Evolutionary conservation across 2,113 vertebrate species (phyloP), one percentile per base, ranked within the genome.

Genomic region (Chionis minor): DNA sequence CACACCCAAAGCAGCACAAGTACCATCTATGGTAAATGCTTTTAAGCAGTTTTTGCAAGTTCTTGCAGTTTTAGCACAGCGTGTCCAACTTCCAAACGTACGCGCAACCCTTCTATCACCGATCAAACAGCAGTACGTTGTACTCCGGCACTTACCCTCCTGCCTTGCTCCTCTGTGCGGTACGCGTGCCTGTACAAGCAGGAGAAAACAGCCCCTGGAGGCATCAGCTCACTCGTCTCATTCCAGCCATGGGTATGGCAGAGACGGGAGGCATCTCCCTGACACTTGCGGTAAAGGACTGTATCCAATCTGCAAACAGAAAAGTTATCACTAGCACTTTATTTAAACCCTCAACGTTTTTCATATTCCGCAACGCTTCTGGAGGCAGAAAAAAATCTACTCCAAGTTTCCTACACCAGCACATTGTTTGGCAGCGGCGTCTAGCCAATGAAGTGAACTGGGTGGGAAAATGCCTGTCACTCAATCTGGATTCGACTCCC

Each of bases 211-310:
- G 99, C 99, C 35, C 99, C 99, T 0, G 99, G 98, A 4, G 99
- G 99, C 98, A 99, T 99, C 73, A 99, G 97, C 96, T 99, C 99
- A 12, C 98, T 99, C 2, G 99, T 99, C 94, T 99, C 99, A 14
- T 99, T 99, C 99, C 99, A 99, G 87, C 99, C 98, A 0, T 99
- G 99, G 7, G 99, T 99, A 96, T 99, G 99, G 94, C 99, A 99
- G 73, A 99, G 99, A 0, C 99, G 99, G 7, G 99, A 98, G 3
- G 99, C 99, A 27, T 99, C 99, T 44, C 99, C 99, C 96, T 99
- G 99, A 92, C 99, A 99, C 96, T 99, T 99, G 51, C 98, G 99
- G 81, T 99, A 99, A 26, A 99, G 98, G 94, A 99, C 97, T 2
- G 99, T 99, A 79, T 99, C 99, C 97, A 99, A 81, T 33, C 99